These are phyloP conservation scores for Thalassophryne amazonica DNA, from an alignment of 2,797 vertebrate species.

Conservation along the genomic window DNA sequence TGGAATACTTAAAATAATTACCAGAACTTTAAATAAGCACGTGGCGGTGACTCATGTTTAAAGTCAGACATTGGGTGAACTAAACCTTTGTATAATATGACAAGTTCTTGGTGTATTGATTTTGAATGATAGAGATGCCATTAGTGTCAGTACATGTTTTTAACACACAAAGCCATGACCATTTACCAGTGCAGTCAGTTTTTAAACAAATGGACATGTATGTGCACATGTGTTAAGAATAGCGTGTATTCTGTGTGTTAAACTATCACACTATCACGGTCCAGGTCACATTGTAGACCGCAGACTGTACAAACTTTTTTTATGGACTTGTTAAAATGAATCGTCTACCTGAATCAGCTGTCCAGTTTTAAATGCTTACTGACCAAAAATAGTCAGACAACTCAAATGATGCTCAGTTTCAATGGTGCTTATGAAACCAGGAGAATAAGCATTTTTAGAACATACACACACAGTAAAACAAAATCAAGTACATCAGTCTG, in stretches of 20 bases:
- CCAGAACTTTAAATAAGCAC: not conserved
- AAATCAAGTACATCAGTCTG: conserved; percentile 25
- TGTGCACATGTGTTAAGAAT: not conserved
- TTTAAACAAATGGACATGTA: not conserved
- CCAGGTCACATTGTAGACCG: not conserved
- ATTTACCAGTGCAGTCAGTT: not conserved
- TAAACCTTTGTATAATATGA: not conserved
- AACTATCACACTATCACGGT: not conserved
- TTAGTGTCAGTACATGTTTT: too few relatives aligned
- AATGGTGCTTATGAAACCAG: conserved; percentile 28
- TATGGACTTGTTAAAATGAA: too few relatives aligned
- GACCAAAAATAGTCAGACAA: not conserved
- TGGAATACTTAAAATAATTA: too few relatives aligned
- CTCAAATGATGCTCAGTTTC: conserved; percentile 49
- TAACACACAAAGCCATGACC: too few relatives aligned
- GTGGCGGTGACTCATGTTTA: not conserved
- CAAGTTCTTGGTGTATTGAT: not conserved
- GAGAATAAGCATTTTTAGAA: conserved; percentile 49
- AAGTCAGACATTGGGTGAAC: not conserved
- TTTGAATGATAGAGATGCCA: not conserved
- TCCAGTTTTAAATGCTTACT: not conserved
- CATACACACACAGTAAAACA: conserved; percentile 6
- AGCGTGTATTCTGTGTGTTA: not conserved
- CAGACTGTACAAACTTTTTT: too few relatives aligned
- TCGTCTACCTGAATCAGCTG: not conserved